Percentiles rank a stretch among this genome's conserved stretches.
These are phyloP conservation scores for Thinocorus orbignyianus DNA, from an alignment of 2,113 vertebrate genomes.

Conservation along the genomic window DNA sequence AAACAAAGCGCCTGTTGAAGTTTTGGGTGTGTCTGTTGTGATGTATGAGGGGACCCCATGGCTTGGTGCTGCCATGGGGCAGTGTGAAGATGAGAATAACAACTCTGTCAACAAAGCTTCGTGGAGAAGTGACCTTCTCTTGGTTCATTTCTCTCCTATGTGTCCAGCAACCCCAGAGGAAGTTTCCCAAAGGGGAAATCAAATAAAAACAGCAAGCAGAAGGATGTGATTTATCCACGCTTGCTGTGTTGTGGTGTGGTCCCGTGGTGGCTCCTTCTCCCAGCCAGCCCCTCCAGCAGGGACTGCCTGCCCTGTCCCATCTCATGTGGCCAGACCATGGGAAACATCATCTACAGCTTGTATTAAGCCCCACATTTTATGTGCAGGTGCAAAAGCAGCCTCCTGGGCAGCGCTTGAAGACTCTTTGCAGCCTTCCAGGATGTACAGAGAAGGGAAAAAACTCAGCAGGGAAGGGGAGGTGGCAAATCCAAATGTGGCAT, in stretches of 20 bases:
- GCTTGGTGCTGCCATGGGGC: rapidly evolving
- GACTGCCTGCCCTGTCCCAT: background rate
- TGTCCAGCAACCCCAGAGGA: background rate
- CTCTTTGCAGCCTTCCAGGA: background rate
- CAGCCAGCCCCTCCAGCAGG: background rate
- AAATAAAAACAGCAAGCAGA: background rate
- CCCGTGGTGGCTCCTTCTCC: background rate
- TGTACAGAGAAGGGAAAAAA: background rate
- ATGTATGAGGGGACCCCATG: rapidly evolving
- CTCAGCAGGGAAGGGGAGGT: background rate
- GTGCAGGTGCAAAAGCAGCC: background rate
- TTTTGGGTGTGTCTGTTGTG: background rate
- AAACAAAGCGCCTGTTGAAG: background rate
- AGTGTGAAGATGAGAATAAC: background rate
- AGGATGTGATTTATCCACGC: background rate
- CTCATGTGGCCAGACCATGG: background rate
- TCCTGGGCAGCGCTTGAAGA: background rate
- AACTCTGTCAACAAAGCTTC: background rate
- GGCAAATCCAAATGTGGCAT: background rate
- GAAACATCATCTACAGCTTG: background rate
- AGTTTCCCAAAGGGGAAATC: background rate
- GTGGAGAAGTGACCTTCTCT: background rate
- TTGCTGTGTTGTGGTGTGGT: too few species aligned
- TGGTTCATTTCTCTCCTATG: background rate
- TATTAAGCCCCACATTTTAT: background rate